Base-by-base conservation (phyloP, 2,797 vertebrate genomes). In the Chloroceryle amazona region DNA sequence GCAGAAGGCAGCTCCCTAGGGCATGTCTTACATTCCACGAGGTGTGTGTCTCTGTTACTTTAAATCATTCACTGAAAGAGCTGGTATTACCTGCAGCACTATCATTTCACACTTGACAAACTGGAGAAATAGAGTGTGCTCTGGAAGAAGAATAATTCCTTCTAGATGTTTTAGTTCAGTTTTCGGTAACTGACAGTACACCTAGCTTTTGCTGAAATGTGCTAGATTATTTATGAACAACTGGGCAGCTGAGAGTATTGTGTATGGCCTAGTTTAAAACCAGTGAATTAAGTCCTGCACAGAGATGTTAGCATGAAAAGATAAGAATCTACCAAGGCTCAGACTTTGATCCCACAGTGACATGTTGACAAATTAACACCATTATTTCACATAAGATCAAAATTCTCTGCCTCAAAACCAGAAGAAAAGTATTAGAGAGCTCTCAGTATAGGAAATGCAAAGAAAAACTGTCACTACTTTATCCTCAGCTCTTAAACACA, bases 121-220 rank as follows among this genome's bases (percentile, higher is more conserved):
- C 0, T 31, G 44, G 8, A 71, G 29, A 52, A 58, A 71, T 1
- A 19, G 2, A 57, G 31, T 0, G 0, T 25, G 18, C 22, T 62
- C 55, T 52, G 37, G 20, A 78, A 71, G 71, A 80, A 74, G 21
- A 10, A 14, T 57, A 55, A 47, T 54, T 79, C n/a, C 74, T 90
- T 65, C 68, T 10, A 52, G 46, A 35, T 86, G 52, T 46, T 61
- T 54, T 8, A 65, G 33, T 21, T 73, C 31, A 35, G 42, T 41
- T 82, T 93, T 63, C 13, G 5, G 13, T 49, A 86, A 92, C 26
- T 25, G 49, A 67, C 44, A 52, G 67, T 35, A 76, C 17, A 52
- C 29, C 23, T 4, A 95, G 80, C 55, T 75, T 65, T 44, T 67
- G 74, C 49, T 92, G 55, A 58, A 86, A 68, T 28, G 20, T 23